These are phyloP conservation scores for Tapirus terrestris DNA, from an alignment of 2,113 vertebrate genomes.

Conservation along the genomic window DNA sequence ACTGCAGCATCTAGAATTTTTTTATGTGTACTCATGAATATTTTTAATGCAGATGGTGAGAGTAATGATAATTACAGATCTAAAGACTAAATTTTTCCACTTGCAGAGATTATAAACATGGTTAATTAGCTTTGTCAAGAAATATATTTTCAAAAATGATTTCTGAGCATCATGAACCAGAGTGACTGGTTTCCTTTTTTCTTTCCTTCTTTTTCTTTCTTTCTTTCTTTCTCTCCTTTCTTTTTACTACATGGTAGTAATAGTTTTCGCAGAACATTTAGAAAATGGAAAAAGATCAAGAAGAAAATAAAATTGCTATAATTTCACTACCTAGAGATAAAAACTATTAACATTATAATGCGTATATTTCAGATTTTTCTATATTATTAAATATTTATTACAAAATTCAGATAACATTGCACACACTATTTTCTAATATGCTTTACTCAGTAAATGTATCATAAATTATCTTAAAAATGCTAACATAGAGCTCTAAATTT, in stretches of 20 bases:
- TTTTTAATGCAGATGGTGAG: not conserved
- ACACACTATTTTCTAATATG: not conserved
- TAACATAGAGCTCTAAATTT: not conserved
- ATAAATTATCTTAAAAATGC: not conserved
- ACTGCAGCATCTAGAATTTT: not conserved
- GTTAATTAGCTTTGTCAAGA: not conserved
- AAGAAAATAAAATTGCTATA: constrained; percentile 25
- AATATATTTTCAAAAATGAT: not conserved
- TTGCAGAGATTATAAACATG: not conserved
- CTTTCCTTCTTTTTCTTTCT: no score
- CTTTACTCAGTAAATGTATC: not conserved
- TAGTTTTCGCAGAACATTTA: not conserved
- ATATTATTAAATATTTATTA: not conserved
- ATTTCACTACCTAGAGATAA: constrained; percentile 3
- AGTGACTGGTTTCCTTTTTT: not conserved
- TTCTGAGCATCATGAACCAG: not conserved
- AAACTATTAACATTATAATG: not conserved
- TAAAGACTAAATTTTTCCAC: not conserved
- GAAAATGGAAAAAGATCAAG: not conserved
- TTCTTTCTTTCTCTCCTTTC: accelerated
- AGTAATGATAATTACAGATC: not conserved
- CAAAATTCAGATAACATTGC: not conserved
- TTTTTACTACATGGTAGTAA: not conserved
- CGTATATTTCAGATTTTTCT: not conserved
- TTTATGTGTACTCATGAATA: not conserved